phyloP scores from a whole-genome alignment of 2,113 vertebrate species.

The Pagrus major region DNA sequence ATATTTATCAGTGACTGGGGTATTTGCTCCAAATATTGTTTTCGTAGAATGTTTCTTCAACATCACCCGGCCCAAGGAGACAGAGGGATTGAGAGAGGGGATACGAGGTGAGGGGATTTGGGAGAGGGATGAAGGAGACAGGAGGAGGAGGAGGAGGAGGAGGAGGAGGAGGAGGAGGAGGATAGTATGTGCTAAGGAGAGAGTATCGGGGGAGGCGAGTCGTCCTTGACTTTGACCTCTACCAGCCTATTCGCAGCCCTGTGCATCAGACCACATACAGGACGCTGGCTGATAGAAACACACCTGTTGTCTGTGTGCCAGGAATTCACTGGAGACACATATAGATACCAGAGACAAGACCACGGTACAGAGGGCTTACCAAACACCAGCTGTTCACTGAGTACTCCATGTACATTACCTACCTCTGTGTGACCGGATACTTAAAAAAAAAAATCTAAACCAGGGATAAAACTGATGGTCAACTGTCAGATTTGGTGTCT shows the following conservation, averaged over 20 bases:
- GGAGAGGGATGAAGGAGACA: slow-evolving; percentile 17
- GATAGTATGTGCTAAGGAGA: neutral
- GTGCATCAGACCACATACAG: slow-evolving; percentile 19
- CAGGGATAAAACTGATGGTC: too few relatives aligned
- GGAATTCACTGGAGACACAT: slow-evolving; percentile 16
- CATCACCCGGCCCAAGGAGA: neutral
- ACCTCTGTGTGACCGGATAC: neutral
- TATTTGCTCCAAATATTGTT: neutral
- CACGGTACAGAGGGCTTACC: neutral
- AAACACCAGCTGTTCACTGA: slow-evolving; percentile 2
- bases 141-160: slow-evolving; percentile 26
- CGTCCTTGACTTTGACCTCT: slow-evolving; percentile 52
- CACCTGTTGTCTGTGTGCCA: slow-evolving; percentile 58
- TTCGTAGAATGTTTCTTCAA: neutral
- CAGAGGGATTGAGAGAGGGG: neutral
- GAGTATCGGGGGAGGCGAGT: slow-evolving; percentile 1
- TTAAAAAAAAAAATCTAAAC: too few relatives aligned
- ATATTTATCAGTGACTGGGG: too few relatives aligned
- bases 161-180: slow-evolving; percentile 21
- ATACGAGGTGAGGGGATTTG: slow-evolving; percentile 18
- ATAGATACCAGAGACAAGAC: slow-evolving; percentile 13
- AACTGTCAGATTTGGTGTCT: neutral
- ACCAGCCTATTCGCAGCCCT: slow-evolving; percentile 16
- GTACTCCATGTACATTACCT: neutral
- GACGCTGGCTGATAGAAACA: slow-evolving; percentile 12